Evolutionary conservation across 2,888 invertebrate genomes (phyloP).

Genomic region (Philonicus albiceps): DNA sequence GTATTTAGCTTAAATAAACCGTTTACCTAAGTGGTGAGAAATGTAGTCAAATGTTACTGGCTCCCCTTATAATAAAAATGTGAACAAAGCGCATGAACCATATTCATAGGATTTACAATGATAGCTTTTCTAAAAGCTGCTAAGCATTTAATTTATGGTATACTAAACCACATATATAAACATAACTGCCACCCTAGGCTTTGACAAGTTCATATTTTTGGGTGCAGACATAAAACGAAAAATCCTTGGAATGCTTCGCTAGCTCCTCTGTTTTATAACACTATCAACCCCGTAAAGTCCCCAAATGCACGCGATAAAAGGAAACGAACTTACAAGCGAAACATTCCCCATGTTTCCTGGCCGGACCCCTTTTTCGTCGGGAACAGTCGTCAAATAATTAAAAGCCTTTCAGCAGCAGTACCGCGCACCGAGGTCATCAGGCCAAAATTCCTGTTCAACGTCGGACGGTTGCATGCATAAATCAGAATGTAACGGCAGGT

Average conservation of each 20-base stretch:
- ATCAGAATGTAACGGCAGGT: not conserved
- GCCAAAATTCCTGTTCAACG: not conserved
- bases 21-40: no score
- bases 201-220: not conserved
- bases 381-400: slow-evolving; percentile 9
- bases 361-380: not conserved
- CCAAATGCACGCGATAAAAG: not conserved
- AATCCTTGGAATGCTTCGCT: not conserved
- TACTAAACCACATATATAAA: not conserved
- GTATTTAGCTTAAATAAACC: no score
- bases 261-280: not conserved
- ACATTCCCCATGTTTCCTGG: not conserved
- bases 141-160: not conserved
- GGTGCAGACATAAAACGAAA: not conserved
- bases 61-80: no score
- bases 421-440: not conserved
- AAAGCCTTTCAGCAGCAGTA: not conserved
- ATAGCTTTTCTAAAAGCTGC: not conserved
- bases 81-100: no score
- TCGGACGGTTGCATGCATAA: slow-evolving; percentile 1
- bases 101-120: not conserved
- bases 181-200: not conserved
- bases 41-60: no score
- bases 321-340: not conserved
- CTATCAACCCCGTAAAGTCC: not conserved